Percentiles rank a stretch among this genome's conserved stretches.
phyloP scores from a whole-genome alignment of 2,113 vertebrate genomes.

The Lagopus leucura region DNA sequence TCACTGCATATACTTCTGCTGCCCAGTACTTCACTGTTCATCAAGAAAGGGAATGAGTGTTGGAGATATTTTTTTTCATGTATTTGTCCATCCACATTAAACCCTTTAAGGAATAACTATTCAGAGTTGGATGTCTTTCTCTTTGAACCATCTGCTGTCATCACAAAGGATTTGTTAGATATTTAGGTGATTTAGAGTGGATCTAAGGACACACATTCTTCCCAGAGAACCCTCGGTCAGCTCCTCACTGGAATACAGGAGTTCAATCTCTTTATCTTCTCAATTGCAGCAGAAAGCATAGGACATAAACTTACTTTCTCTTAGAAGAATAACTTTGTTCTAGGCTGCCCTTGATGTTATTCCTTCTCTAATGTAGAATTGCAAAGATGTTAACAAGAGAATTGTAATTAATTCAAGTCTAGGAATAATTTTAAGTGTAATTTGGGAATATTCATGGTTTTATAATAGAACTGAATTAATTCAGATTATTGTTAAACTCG shows the following conservation, averaged over 20 bases:
- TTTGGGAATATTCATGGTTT: conserved; percentile 61
- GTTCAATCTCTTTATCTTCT: background rate
- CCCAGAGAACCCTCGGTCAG: fast-evolving
- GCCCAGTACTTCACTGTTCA: conserved; percentile 4
- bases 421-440: conserved; percentile 58
- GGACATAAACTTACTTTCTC: background rate
- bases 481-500: conserved; percentile 60
- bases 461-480: conserved; percentile 23
- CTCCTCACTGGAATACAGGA: background rate
- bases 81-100: background rate
- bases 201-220: background rate
- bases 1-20: background rate
- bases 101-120: background rate
- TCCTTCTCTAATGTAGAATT: background rate
- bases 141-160: background rate
- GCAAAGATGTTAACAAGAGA: conserved; percentile 19
- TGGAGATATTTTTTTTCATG: background rate
- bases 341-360: background rate
- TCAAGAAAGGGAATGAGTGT: background rate
- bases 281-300: background rate
- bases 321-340: background rate
- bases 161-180: background rate
- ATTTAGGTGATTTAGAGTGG: background rate
- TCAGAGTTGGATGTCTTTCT: background rate
- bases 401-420: conserved; percentile 7